A percentile compares a stretch with the other conserved stretches of the same genome.
Conservation (phyloP, 2,797 vertebrate genomes). For the Hypotaenidia philippensis region DNA sequence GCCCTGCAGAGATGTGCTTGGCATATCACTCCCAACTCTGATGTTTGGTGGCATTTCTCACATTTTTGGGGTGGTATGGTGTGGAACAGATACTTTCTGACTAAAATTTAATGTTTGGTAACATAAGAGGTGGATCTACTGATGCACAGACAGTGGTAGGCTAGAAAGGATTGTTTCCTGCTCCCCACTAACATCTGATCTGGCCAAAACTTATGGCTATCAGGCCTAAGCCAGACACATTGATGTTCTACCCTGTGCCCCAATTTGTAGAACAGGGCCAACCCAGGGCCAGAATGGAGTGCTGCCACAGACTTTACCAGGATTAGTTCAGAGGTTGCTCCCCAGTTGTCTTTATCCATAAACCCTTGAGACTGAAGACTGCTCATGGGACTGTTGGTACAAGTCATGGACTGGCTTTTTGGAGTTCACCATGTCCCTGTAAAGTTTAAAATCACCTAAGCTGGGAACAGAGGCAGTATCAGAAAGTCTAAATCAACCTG, state of each 20-base stretch:
- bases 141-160: not conserved
- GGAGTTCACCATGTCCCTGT: not conserved
- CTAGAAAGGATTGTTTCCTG: not conserved
- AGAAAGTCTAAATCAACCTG: conserved; percentile 18
- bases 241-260: rapidly evolving
- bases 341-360: not conserved
- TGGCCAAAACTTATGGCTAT: not conserved
- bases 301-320: not conserved
- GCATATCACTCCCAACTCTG: not conserved
- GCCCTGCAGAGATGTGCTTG: not conserved
- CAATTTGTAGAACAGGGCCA: not conserved
- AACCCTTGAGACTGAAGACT: not conserved
- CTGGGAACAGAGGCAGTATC: not conserved
- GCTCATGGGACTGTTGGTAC: not conserved
- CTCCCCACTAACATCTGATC: not conserved
- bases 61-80: not conserved
- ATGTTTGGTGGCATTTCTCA: not conserved
- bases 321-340: not conserved
- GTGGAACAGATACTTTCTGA: not conserved
- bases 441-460: not conserved
- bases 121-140: not conserved
- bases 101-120: not conserved
- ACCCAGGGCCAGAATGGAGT: not conserved
- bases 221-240: not conserved
- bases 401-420: not conserved